A percentile compares a stretch with the other conserved stretches of the same genome.
These are phyloP conservation scores for Hyposmocoma kahamanoa DNA, from an alignment of 1,140 invertebrate species.

Conservation along the genomic window DNA sequence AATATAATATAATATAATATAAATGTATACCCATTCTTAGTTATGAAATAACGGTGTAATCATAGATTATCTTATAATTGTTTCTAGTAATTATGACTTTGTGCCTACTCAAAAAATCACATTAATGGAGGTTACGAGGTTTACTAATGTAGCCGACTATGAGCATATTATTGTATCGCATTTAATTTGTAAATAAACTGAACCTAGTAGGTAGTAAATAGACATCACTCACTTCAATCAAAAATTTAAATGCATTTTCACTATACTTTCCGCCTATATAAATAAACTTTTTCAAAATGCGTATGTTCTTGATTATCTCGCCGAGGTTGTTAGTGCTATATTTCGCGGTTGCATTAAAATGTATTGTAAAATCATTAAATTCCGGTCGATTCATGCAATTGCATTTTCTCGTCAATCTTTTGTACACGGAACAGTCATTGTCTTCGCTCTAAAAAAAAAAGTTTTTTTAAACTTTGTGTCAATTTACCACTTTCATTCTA, in stretches of 20 bases:
- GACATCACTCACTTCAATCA: conserved; percentile 52
- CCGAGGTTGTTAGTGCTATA: conserved; percentile 40
- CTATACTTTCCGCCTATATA: conserved; percentile 51
- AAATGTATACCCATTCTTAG: too few species aligned
- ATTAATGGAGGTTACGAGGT: too few species aligned
- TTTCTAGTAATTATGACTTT: too few species aligned
- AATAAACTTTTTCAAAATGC: conserved; percentile 52
- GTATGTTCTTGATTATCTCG: conserved; percentile 60
- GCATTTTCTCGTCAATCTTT: conserved; percentile 52
- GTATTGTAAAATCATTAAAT: conserved; percentile 58
- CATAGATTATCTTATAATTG: too few species aligned
- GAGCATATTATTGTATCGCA: too few species aligned
- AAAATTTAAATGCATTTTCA: conserved; percentile 52
- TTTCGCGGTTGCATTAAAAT: conserved; percentile 54
- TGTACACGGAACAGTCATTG: conserved; percentile 52
- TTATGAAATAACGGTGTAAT: too few species aligned
- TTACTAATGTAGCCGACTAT: too few species aligned
- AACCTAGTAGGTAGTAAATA: too few species aligned
- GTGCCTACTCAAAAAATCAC: too few species aligned
- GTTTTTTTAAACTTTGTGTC: background rate
- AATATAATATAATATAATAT: too few species aligned
- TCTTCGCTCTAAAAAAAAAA: conserved; percentile 33
- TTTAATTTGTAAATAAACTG: too few species aligned
- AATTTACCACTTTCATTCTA: background rate
- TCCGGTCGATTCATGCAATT: conserved; percentile 43